phyloP scores from a whole-genome alignment of 2,888 invertebrate species.

The Esperia sulphurella region DNA sequence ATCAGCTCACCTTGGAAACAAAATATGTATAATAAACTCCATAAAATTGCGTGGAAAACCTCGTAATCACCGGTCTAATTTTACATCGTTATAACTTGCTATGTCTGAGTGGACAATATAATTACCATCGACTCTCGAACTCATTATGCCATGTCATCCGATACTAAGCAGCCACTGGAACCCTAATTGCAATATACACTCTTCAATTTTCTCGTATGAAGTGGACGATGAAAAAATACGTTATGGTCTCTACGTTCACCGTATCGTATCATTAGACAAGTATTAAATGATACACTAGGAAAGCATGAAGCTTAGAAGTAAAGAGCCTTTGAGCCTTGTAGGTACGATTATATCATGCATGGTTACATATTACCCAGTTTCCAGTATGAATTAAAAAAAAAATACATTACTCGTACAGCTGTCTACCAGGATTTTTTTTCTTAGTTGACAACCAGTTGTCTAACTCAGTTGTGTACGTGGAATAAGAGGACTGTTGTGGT shows the following conservation, averaged over 20 bases:
- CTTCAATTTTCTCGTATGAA: slow-evolving; percentile 41
- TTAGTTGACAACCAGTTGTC: too few relatives aligned
- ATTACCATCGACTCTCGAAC: slow-evolving; percentile 18
- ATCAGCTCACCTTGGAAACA: neutral
- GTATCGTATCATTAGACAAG: slow-evolving; percentile 20
- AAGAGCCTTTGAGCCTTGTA: too few relatives aligned
- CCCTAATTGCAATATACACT: slow-evolving; percentile 41
- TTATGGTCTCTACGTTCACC: slow-evolving; percentile 8
- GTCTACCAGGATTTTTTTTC: too few relatives aligned
- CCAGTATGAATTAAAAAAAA: too few relatives aligned
- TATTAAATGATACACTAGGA: neutral
- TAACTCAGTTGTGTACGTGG: too few relatives aligned
- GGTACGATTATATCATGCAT: too few relatives aligned
- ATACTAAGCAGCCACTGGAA: slow-evolving; percentile 27
- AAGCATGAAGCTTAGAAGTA: too few relatives aligned
- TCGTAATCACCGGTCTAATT: neutral
- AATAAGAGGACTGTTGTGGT: too few relatives aligned
- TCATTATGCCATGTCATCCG: slow-evolving; percentile 30
- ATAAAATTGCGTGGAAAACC: neutral
- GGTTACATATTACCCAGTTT: too few relatives aligned
- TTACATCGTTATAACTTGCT: slow-evolving; percentile 10
- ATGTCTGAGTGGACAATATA: slow-evolving; percentile 16
- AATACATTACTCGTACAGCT: too few relatives aligned
- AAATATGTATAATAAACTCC: neutral
- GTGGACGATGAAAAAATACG: slow-evolving; percentile 37